These are phyloP conservation scores for Dryobota labecula DNA, from an alignment of 2,888 invertebrate genomes.

Conservation along the genomic window DNA sequence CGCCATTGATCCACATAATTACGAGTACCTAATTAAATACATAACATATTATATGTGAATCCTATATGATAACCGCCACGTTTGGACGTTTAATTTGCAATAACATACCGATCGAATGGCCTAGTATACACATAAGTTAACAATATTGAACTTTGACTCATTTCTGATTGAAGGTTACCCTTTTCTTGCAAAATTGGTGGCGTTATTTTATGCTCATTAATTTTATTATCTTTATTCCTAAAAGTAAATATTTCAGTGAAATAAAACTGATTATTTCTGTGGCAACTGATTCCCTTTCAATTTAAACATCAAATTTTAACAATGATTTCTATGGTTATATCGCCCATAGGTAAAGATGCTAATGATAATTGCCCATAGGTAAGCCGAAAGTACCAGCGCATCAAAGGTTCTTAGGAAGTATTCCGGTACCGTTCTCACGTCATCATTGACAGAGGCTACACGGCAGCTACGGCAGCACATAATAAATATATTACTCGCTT, in stretches of 20 bases:
- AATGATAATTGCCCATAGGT: too few species aligned
- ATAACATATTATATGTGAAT: not conserved
- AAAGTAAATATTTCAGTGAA: not conserved
- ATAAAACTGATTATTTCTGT: not conserved
- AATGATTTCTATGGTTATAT: not conserved
- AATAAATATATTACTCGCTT: conserved; percentile 86
- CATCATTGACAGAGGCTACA: conserved; percentile 74
- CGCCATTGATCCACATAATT: conserved; percentile 29
- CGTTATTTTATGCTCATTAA: not conserved
- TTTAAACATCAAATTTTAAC: not conserved
- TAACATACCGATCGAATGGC: conserved; percentile 14
- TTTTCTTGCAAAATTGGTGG: not conserved
- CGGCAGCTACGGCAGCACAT: conserved; percentile 75
- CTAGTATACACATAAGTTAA: not conserved
- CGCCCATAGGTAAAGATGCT: too few species aligned
- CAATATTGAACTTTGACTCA: conserved; percentile 16
- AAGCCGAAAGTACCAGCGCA: conserved; percentile 42
- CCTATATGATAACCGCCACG: not conserved
- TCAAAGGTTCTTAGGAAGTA: conserved; percentile 57
- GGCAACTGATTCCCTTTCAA: not conserved
- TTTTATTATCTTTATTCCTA: not conserved
- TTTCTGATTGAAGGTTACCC: not conserved
- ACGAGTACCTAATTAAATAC: conserved; percentile 34
- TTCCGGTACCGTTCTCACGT: conserved; percentile 76
- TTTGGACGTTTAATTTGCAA: conserved; percentile 22